These are phyloP conservation scores for Phorcus lineatus DNA, from an alignment of 2,888 invertebrate genomes.

Conservation along the genomic window DNA sequence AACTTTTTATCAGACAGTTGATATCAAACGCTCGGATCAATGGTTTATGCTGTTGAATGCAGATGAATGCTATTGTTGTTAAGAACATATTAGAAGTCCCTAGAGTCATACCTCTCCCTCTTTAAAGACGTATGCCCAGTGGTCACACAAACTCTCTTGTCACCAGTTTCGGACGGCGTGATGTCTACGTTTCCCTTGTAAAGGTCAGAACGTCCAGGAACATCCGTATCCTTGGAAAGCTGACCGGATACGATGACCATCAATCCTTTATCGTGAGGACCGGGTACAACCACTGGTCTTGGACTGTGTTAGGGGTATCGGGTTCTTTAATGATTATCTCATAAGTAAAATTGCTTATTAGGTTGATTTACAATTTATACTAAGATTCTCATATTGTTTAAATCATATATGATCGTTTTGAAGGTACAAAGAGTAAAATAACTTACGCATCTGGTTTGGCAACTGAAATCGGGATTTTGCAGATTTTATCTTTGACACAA, in stretches of 20 bases:
- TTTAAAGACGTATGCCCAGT: background rate
- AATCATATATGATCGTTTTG: too few relatives aligned
- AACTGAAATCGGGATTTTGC: background rate
- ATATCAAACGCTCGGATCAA: too few relatives aligned
- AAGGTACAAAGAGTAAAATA: too few relatives aligned
- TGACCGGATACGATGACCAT: background rate
- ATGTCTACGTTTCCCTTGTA: background rate
- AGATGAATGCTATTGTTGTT: too few relatives aligned
- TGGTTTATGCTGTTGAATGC: too few relatives aligned
- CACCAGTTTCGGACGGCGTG: background rate
- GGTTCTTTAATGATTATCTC: too few relatives aligned
- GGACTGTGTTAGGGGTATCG: background rate
- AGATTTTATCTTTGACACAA: background rate
- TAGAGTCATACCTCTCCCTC: too few relatives aligned
- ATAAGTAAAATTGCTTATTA: too few relatives aligned
- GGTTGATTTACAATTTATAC: too few relatives aligned
- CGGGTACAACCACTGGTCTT: background rate
- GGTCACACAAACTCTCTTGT: background rate
- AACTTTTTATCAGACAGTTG: too few relatives aligned
- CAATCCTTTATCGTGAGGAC: background rate
- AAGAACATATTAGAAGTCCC: too few relatives aligned
- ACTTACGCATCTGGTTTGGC: background rate
- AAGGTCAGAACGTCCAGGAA: background rate
- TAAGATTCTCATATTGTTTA: too few relatives aligned
- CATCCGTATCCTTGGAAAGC: background rate